A percentile compares a stretch with the other conserved stretches of the same genome.
These are phyloP conservation scores for Gastrophysa polygoni DNA, from an alignment of 2,888 invertebrate species.

Conservation along the genomic window DNA sequence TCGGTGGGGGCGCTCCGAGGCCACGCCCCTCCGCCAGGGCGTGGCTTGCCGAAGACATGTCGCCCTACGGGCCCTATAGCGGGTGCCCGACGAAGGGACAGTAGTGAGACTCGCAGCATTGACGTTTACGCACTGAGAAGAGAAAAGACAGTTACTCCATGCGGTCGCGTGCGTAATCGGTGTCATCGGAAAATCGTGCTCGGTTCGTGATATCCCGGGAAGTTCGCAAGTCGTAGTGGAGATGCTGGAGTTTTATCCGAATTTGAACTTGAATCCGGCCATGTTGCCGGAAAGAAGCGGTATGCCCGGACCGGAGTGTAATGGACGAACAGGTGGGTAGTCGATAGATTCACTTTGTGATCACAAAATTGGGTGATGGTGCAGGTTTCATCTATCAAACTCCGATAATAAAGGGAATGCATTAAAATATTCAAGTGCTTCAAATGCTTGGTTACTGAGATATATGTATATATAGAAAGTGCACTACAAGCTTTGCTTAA, in stretches of 20 bases:
- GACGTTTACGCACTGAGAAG: slow-evolving; percentile 17
- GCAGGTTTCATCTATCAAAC: too few species aligned
- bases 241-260: slow-evolving; percentile 76
- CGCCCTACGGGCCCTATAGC: slow-evolving; percentile 37
- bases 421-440: too few species aligned
- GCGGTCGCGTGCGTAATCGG: slow-evolving; percentile 25
- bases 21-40: slow-evolving; percentile 23
- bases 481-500: too few species aligned
- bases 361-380: too few species aligned
- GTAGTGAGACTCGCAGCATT: slow-evolving; percentile 41
- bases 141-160: slow-evolving; percentile 24
- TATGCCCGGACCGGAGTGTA: slow-evolving; percentile 66
- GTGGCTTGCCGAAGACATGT: slow-evolving; percentile 22
- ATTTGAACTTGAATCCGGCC: slow-evolving; percentile 61
- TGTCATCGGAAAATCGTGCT: slow-evolving; percentile 20
- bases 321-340: slow-evolving; percentile 68
- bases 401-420: too few species aligned
- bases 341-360: too few species aligned
- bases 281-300: slow-evolving; percentile 64
- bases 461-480: too few species aligned
- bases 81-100: slow-evolving; percentile 50
- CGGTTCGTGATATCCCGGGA: slow-evolving; percentile 23
- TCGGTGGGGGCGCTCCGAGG: slow-evolving; percentile 11
- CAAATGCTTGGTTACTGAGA: too few species aligned
- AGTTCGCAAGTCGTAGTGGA: slow-evolving; percentile 39